Evolutionary conservation across 2,113 vertebrate genomes (phyloP), one percentile per base, ranked within the genome.

Genomic region (Sminthopsis crassicaudata): DNA sequence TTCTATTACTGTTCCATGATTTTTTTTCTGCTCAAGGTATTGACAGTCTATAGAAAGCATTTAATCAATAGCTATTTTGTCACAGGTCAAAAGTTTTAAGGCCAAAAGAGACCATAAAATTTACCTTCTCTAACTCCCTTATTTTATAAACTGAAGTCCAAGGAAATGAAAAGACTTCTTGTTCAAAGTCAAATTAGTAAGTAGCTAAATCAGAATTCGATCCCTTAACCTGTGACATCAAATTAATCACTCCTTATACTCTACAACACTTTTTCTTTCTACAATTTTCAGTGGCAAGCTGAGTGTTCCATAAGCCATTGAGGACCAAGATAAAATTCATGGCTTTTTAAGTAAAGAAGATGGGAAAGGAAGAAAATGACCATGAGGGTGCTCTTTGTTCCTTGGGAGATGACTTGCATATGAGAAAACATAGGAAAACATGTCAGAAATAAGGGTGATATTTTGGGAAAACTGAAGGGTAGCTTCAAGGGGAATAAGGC

Each of bases 401-500:
- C 36, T 50, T 84, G 67, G 67, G n/a, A n/a, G n/a, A n/a, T 16
- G 16, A 16, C 67, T 42, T 42, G n/a, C 19, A 42, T 23, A 23
- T 42, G 67, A 42, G 67, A 84, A 67, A 30, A 67, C 60, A 53
- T 11, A 88, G 25, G 92, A 76, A 95, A 95, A 55, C 60, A 84
- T 27, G 6, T 52, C 95, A 90, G 25, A 93, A 19, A 46, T 92
- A 96, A 42, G 92, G 54, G 24, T 96, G 95, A 91, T 46, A 90
- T 94, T 48, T 94, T 95, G 84, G 91, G 90, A 95, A 67, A 94
- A 27, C 3, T 10, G 89, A 8, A 91, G 8, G 24, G 4, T 67
- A 51, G 25, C 90, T 90, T 92, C 95, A 90, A 95, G 7, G 3
- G 91, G 89, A 90, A 53, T 23, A 12, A 92, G 14, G 23, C 55